Evolutionary conservation across 2,113 vertebrate species (phyloP).

Genomic region (Gorilla gorilla): DNA sequence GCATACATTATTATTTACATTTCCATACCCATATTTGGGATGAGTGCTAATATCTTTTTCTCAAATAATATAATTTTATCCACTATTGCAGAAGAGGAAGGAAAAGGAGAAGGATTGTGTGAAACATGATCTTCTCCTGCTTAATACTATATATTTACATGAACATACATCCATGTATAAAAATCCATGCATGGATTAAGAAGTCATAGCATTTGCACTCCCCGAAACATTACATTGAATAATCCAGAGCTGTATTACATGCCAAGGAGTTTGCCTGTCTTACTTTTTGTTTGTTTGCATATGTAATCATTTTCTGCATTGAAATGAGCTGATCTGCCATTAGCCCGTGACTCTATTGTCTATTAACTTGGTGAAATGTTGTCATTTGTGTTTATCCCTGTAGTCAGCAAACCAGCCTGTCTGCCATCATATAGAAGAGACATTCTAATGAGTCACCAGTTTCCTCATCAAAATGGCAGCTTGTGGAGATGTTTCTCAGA

Average conservation of each 20-base stretch:
- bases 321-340: neutral
- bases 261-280: neutral
- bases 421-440: neutral
- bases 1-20: neutral
- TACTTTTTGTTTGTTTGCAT: neutral
- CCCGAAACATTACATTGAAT: neutral
- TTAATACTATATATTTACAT: neutral
- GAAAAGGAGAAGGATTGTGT: neutral
- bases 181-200: neutral
- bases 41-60: neutral
- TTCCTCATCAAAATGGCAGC: neutral
- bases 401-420: neutral
- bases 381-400: neutral
- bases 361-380: neutral
- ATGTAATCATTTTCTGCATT: neutral
- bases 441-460: neutral
- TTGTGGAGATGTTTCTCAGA: neutral
- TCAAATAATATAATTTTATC: neutral
- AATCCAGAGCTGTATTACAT: neutral
- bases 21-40: neutral
- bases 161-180: neutral
- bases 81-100: neutral
- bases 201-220: neutral
- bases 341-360: neutral
- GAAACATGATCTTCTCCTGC: neutral